Evolutionary conservation across 1,140 invertebrate genomes (phyloP), one percentile per base, ranked within the genome.

Genomic region (Tetramorium simillimum): DNA sequence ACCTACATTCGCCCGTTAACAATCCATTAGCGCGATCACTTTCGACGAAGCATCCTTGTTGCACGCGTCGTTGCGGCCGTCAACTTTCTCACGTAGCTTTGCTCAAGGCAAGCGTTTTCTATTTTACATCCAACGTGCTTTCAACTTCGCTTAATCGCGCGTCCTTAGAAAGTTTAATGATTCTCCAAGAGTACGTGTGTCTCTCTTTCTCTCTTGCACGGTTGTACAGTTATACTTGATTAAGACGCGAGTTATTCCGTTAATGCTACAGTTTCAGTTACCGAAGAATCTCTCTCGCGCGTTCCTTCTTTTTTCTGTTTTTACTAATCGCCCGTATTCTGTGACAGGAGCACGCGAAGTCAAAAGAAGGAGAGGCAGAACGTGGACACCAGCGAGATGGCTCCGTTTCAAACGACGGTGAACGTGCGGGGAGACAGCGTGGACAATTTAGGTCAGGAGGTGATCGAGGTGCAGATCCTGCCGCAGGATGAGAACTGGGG

Each of bases 401-500:
- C 97, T 65, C 97, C 97, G 37, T 97, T 97, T 92, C 97, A 98
- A 95, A 97, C 97, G n/a, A 97, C 97, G 86, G 97, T 98, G 0
- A 97, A 97, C 89, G 96, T 97, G 69, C 96, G 97, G 65, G 97
- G 97, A 87, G 96, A 97, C 88, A 96, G 95, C 65, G 96, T 96
- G 7, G 96, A 96, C 95, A 95, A 95, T 77, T 91, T 95, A 24
- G 97, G 96, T 4, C 97, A 97, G 93, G 97, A 98, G 95, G 97
- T 98, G 7, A 98, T 98, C 60, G 98, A 98, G 95, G 98, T 99
- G 67, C 98, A 99, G 95, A 99, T 99, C 87, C 94, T 99, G 60
- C 98, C 98, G 0, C 97, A 99, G 95, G 99, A 99, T 96, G 99
- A 99, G 92, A 99, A 99, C 93, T 99, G 99, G 99, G 99, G 98